These are phyloP conservation scores for Diphyllodes magnificus DNA, from an alignment of 2,113 vertebrate genomes.

Conservation along the genomic window DNA sequence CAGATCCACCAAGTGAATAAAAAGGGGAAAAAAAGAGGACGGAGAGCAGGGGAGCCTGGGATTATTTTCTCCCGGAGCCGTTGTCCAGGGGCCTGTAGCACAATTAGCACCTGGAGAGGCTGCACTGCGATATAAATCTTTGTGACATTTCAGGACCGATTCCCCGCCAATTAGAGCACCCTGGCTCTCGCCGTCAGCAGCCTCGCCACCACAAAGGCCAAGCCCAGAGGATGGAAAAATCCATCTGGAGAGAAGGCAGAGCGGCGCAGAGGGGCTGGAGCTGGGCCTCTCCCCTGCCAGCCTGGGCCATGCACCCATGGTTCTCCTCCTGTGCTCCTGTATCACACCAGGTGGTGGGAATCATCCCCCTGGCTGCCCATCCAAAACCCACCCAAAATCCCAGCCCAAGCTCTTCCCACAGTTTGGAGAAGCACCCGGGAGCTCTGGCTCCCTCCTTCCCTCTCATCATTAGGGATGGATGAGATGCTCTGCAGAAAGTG, in stretches of 20 bases:
- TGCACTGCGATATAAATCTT: constrained; percentile 56
- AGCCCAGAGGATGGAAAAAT: not conserved
- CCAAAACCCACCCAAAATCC: not conserved
- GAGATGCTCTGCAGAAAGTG: not conserved
- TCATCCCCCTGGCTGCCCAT: rapidly evolving
- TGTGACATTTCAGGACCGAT: constrained; percentile 60
- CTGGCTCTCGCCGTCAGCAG: not conserved
- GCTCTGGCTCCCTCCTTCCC: not conserved
- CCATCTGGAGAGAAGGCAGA: not conserved
- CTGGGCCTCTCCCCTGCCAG: not conserved
- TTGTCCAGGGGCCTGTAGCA: constrained; percentile 18
- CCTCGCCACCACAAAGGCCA: not conserved
- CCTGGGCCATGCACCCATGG: rapidly evolving
- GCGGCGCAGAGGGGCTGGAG: not conserved
- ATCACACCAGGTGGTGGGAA: rapidly evolving
- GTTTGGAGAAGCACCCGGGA: not conserved
- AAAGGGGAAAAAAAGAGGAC: not conserved
- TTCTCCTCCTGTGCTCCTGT: not conserved
- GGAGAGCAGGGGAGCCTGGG: not conserved
- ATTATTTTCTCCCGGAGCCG: constrained; percentile 3
- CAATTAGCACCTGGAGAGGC: constrained; percentile 54
- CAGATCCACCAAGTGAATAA: not conserved
- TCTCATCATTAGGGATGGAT: not conserved
- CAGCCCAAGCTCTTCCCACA: not conserved
- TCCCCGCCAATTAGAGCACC: constrained; percentile 51